phyloP scores from a whole-genome alignment of 2,888 invertebrate species.

The Drymonia ruficornis region DNA sequence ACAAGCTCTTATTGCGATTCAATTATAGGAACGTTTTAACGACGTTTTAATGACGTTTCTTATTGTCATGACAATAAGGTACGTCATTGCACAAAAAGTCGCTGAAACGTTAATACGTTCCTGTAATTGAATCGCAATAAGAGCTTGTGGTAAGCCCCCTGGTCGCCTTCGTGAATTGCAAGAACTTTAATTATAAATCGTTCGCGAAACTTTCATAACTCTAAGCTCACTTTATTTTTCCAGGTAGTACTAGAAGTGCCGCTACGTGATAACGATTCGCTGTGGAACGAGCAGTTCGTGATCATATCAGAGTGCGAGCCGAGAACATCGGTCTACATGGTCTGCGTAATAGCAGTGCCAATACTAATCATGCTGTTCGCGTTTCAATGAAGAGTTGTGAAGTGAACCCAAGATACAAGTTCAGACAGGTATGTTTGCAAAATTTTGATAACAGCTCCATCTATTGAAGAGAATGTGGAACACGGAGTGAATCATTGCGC shows the following conservation, averaged over 20 bases:
- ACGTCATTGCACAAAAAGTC: too few relatives aligned
- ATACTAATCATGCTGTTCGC: constrained; percentile 89
- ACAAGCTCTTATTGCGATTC: too few relatives aligned
- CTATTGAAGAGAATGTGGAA: neutral
- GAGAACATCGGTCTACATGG: constrained; percentile 87
- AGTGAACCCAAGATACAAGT: neutral
- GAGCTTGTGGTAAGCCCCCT: too few relatives aligned
- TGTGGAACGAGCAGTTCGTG: constrained; percentile 90
- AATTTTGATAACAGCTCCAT: neutral
- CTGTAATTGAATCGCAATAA: too few relatives aligned
- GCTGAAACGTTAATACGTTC: too few relatives aligned
- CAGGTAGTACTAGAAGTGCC: constrained; percentile 89
- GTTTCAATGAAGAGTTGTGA: constrained; percentile 82
- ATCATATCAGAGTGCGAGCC: constrained; percentile 91
- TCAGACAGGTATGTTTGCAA: neutral
- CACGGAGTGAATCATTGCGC: neutral
- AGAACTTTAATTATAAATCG: too few relatives aligned
- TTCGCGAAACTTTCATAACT: too few relatives aligned
- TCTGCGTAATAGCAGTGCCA: constrained; percentile 89
- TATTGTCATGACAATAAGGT: too few relatives aligned
- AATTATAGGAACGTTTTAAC: too few relatives aligned
- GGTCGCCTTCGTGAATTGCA: too few relatives aligned
- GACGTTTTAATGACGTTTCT: too few relatives aligned
- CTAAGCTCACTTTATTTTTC: constrained; percentile 17
- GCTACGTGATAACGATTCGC: constrained; percentile 85